A percentile compares a stretch with the other conserved stretches of the same genome.
Conservation (phyloP, 2,797 vertebrate genomes). For the Tauraco hartlaubi region DNA sequence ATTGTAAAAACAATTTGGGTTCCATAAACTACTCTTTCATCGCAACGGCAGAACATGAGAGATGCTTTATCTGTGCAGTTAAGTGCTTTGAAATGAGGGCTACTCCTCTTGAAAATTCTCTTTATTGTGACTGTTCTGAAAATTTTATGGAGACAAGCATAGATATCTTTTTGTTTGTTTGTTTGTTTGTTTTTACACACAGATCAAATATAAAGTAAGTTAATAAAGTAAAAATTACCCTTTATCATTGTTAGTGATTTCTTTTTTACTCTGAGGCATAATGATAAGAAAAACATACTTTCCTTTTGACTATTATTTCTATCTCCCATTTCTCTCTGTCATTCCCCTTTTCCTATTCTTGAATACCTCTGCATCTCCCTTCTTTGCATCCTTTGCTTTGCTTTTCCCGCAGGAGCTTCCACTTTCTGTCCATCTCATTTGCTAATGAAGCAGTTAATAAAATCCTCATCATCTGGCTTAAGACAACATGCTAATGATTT, state of each 20-base stretch:
- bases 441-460: slow-evolving; percentile 57
- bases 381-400: not conserved
- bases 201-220: not conserved
- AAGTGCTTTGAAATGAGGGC: not conserved
- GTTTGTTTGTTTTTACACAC: not conserved
- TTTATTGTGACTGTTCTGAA: not conserved
- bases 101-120: not conserved
- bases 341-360: not conserved
- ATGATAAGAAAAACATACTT: not conserved
- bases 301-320: not conserved
- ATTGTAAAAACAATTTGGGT: not conserved
- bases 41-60: not conserved
- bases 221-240: not conserved
- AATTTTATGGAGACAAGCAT: not conserved
- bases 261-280: not conserved
- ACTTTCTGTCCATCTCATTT: not conserved
- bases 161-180: not conserved
- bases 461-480: slow-evolving; percentile 28
- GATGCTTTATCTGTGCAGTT: not conserved
- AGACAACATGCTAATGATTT: slow-evolving; percentile 54
- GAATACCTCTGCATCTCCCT: not conserved
- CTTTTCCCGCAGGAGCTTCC: not conserved
- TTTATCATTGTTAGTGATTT: not conserved
- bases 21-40: not conserved
- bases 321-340: not conserved